Percentiles rank a stretch among this genome's conserved stretches.
Conservation (phyloP, 1,140 invertebrate species). For the Galleria mellonella region DNA sequence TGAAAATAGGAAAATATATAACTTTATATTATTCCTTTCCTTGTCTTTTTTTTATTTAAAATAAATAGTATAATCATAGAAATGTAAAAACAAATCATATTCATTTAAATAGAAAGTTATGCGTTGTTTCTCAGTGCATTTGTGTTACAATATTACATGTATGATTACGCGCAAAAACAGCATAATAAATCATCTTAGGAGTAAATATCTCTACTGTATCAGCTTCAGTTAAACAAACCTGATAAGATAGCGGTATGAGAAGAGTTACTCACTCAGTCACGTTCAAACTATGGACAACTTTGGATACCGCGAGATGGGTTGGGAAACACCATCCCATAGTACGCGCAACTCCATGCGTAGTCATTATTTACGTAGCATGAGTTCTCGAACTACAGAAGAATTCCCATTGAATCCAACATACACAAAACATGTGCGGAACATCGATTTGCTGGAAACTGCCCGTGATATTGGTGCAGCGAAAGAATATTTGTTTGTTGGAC, state of each 20-base stretch:
- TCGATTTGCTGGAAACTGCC: slow-evolving; percentile 55
- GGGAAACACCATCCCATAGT: slow-evolving; percentile 48
- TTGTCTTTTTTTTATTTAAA: too few relatives aligned
- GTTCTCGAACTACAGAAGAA: slow-evolving; percentile 46
- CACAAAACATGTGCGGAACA: slow-evolving; percentile 42
- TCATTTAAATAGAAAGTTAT: too few relatives aligned
- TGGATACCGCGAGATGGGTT: slow-evolving; percentile 66
- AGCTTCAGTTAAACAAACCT: slow-evolving; percentile 26
- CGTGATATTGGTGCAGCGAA: slow-evolving; percentile 48
- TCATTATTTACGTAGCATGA: slow-evolving; percentile 33
- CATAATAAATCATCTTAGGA: slow-evolving; percentile 52
- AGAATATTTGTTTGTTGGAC: slow-evolving; percentile 77
- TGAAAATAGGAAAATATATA: too few relatives aligned
- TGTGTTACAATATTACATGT: too few relatives aligned
- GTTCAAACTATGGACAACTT: slow-evolving; percentile 46
- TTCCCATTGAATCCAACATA: slow-evolving; percentile 46
- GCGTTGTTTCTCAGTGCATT: too few relatives aligned
- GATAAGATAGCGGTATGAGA: slow-evolving; percentile 50
- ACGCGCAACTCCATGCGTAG: slow-evolving; percentile 30
- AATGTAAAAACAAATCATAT: too few relatives aligned
- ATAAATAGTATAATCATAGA: too few relatives aligned
- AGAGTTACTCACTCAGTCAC: slow-evolving; percentile 21
- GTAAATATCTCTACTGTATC: slow-evolving; percentile 31
- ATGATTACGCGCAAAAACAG: slow-evolving; percentile 52
- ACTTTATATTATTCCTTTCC: too few relatives aligned